Evolutionary conservation across 2,888 invertebrate genomes (phyloP).

Genomic region (Apotomis turbidana): DNA sequence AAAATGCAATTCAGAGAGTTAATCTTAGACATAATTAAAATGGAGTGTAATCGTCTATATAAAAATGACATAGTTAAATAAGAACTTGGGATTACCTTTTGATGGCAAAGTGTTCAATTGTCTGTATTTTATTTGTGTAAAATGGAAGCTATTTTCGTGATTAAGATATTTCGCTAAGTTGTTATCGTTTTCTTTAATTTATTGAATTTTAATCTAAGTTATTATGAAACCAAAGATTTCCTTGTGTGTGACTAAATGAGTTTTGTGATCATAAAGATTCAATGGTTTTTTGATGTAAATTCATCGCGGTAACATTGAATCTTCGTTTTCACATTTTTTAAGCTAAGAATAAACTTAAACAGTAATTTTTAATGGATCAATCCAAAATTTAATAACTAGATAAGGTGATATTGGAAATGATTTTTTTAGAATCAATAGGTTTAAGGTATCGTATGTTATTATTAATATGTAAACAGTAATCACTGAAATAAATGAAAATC

Average conservation of each 20-base stretch:
- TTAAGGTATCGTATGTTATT: conserved; percentile 82
- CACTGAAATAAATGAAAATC: conserved; percentile 82
- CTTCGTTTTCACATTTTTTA: conserved; percentile 55
- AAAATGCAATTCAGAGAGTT: conserved; percentile 82
- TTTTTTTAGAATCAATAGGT: conserved; percentile 83
- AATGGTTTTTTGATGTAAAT: conserved; percentile 2
- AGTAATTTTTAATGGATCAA: conserved; percentile 79
- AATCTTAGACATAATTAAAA: conserved; percentile 73
- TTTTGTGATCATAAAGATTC: conserved; percentile 19
- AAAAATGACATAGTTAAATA: conserved; percentile 64
- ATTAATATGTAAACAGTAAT: conserved; percentile 82
- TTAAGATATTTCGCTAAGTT: conserved; percentile 49
- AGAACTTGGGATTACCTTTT: conserved; percentile 49
- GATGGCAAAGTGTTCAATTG: conserved; percentile 63
- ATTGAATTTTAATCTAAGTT: conserved; percentile 59
- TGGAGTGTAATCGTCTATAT: conserved; percentile 68
- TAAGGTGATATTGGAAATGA: conserved; percentile 84
- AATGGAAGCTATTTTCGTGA: conserved; percentile 49
- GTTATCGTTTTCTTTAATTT: conserved; percentile 55
- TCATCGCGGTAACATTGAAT: conserved; percentile 48
- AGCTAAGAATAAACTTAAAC: conserved; percentile 65
- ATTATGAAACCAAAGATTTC: conserved; percentile 56
- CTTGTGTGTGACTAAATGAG: conserved; percentile 43
- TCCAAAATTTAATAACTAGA: conserved; percentile 78
- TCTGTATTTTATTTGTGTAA: conserved; percentile 41